phyloP scores from a whole-genome alignment of 35 echinoderm and acorn worm genomes.

The Ptychodera flava region DNA sequence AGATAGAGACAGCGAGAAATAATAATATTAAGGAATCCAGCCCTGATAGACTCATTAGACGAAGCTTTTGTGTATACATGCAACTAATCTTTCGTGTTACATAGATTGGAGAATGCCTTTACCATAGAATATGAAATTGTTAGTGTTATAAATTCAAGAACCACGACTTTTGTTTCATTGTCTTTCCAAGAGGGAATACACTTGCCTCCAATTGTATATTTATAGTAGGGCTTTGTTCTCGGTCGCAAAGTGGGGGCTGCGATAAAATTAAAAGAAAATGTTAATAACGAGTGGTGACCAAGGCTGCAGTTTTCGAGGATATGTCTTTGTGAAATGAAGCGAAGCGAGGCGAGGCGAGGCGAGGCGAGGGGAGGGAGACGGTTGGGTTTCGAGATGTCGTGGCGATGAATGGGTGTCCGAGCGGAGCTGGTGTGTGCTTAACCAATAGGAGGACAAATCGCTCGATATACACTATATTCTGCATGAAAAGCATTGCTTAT shows the following conservation, averaged over 20 bases:
- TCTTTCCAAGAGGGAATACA: background rate
- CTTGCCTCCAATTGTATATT: background rate
- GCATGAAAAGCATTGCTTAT: background rate
- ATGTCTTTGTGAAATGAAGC: background rate
- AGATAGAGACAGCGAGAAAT: no score
- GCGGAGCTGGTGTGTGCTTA: background rate
- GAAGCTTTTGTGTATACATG: background rate
- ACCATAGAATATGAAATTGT: background rate
- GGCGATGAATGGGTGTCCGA: background rate
- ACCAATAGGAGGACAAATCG: background rate
- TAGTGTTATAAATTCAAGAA: background rate
- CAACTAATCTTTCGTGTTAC: background rate
- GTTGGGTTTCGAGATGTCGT: background rate
- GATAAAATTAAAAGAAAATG: slow-evolving; percentile 2
- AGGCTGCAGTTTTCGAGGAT: background rate
- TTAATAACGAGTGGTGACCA: background rate
- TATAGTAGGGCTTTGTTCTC: background rate
- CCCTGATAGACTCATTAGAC: background rate
- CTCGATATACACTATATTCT: background rate
- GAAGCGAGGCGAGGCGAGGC: background rate
- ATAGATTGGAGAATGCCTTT: background rate
- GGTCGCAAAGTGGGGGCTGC: background rate
- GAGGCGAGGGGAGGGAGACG: background rate
- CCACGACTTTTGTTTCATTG: background rate
- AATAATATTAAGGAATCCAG: background rate